A percentile compares a stretch with the other conserved stretches of the same genome.
Conservation (phyloP, 37 sponge, comb jelly and placozoan genomes). For the Haliclona indistincta region DNA sequence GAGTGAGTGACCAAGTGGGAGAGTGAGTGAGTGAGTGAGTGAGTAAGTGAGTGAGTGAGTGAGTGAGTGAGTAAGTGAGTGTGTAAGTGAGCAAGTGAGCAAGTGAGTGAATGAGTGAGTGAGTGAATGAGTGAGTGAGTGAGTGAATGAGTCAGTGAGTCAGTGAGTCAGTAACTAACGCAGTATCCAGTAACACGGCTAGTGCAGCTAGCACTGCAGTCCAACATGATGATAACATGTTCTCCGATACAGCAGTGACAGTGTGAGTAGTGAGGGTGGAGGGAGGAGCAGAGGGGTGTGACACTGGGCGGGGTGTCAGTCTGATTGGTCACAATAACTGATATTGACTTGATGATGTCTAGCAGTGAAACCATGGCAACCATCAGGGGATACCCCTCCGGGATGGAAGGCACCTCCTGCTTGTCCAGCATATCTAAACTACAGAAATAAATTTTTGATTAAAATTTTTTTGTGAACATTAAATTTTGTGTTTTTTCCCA, state of each 20-base stretch:
- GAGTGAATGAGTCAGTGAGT: too few relatives aligned
- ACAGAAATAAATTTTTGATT: background rate
- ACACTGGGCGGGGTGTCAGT: background rate
- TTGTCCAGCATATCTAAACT: constrained; percentile 90
- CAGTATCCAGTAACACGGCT: constrained; percentile 81
- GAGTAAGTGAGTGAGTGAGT: too few relatives aligned
- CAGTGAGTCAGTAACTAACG: constrained; percentile 16
- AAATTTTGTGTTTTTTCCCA: too few relatives aligned
- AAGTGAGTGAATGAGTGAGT: too few relatives aligned
- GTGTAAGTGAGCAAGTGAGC: too few relatives aligned
- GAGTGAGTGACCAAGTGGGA: background rate
- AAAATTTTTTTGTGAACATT: too few relatives aligned
- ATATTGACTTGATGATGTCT: constrained; percentile 67
- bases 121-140: too few relatives aligned
- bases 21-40: too few relatives aligned
- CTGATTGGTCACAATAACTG: constrained; percentile 23
- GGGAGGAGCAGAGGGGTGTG: background rate
- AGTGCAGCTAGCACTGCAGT: constrained; percentile 86
- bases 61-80: too few relatives aligned
- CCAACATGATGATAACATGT: constrained; percentile 83
- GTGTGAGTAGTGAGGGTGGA: background rate
- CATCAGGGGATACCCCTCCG: constrained; percentile 83
- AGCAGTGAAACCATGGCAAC: constrained; percentile 72
- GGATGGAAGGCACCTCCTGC: constrained; percentile 57
- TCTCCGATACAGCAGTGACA: constrained; percentile 35